Evolutionary conservation across 2,797 vertebrate species (phyloP).

Genomic region (Sebastes vulpes): DNA sequence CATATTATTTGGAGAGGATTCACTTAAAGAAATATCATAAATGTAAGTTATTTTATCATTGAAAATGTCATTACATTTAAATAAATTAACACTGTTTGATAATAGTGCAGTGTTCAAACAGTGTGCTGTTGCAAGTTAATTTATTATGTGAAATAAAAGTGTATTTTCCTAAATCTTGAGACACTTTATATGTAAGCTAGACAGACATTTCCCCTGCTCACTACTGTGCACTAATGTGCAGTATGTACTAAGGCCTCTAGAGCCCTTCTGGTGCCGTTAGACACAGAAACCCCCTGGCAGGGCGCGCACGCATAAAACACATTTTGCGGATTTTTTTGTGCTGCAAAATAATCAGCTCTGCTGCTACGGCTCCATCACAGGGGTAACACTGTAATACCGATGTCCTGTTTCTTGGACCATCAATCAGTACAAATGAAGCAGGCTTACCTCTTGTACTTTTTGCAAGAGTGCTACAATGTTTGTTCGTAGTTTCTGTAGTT

Average conservation of each 20-base stretch:
- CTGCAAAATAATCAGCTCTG: too few relatives aligned
- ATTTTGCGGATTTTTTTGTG: too few relatives aligned
- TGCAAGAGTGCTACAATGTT: constrained; percentile 97
- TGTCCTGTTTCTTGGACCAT: background rate
- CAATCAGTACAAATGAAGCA: background rate
- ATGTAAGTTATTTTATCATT: too few relatives aligned
- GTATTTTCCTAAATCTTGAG: too few relatives aligned
- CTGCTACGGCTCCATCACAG: background rate
- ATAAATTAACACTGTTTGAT: too few relatives aligned
- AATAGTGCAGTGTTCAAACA: too few relatives aligned
- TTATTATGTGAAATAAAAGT: too few relatives aligned
- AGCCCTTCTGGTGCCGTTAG: background rate
- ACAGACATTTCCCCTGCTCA: background rate
- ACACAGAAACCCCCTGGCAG: background rate
- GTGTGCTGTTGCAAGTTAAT: too few relatives aligned
- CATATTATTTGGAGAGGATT: too few relatives aligned
- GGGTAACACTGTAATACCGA: background rate
- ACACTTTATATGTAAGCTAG: background rate
- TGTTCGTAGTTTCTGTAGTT: constrained; percentile 95
- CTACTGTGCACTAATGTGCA: background rate
- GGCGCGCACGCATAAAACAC: too few relatives aligned
- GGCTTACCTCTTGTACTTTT: constrained; percentile 96
- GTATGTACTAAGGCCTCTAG: background rate
- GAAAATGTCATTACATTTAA: too few relatives aligned
- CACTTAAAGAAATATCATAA: too few relatives aligned